Conservation (phyloP, 2,797 vertebrate species). For the Trematomus bernacchii region DNA sequence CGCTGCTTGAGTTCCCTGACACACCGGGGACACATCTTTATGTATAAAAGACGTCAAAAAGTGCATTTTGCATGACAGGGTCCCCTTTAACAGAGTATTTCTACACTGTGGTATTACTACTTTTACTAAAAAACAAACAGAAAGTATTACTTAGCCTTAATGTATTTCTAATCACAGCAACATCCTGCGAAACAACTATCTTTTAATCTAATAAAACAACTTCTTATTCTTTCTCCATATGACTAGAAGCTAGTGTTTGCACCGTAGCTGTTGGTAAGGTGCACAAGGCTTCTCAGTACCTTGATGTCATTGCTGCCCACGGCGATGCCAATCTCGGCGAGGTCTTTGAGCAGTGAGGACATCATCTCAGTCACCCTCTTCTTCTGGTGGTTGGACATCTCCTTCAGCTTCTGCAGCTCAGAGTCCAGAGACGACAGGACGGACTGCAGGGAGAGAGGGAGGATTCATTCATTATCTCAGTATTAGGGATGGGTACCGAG, state of each 20-base stretch:
- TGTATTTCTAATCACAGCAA: not conserved
- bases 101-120: too few relatives aligned
- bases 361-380: constrained; percentile 98
- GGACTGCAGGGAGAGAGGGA: constrained; percentile 77
- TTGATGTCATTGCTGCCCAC: constrained; percentile 98
- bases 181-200: not conserved
- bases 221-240: not conserved
- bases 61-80: too few relatives aligned
- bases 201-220: not conserved
- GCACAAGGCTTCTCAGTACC: constrained; percentile 85
- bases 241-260: not conserved
- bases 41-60: too few relatives aligned
- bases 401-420: constrained; percentile 97
- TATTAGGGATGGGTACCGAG: too few relatives aligned
- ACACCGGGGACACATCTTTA: too few relatives aligned
- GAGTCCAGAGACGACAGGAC: constrained; percentile 95
- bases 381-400: constrained; percentile 99
- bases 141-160: not conserved
- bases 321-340: constrained; percentile 96
- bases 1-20: too few relatives aligned
- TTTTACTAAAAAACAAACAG: too few relatives aligned
- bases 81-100: too few relatives aligned
- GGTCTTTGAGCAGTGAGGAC: constrained; percentile 97
- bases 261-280: not conserved
- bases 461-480: not conserved